Conservation (phyloP, 2,888 invertebrate species). For the Rhimphoctona megacephalus region DNA sequence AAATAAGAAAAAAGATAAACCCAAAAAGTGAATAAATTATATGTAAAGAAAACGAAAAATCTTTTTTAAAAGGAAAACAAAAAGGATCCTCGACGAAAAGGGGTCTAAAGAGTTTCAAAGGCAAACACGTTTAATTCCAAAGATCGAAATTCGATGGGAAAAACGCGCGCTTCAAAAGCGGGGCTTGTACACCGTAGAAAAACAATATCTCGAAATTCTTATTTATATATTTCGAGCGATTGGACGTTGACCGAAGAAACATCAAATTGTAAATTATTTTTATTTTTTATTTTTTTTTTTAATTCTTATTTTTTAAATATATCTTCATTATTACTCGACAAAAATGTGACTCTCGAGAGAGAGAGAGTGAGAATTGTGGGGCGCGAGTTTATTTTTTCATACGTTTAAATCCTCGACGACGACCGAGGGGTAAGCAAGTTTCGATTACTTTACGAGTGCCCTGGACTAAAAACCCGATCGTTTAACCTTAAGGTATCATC, state of each 20-base stretch:
- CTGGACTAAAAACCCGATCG: conserved; percentile 65
- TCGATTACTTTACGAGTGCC: conserved; percentile 81
- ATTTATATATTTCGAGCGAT: not conserved
- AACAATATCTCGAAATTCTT: conserved; percentile 9
- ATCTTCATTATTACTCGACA: conserved; percentile 16
- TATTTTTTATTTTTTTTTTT: not conserved
- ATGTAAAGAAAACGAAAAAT: conserved; percentile 4
- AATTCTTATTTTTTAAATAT: not conserved
- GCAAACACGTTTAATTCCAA: conserved; percentile 54
- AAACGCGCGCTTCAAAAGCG: not conserved
- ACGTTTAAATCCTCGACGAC: conserved; percentile 3
- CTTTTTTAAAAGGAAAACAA: not conserved
- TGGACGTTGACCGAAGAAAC: conserved; percentile 19
- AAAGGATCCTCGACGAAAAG: conserved; percentile 9
- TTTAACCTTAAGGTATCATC: conserved; percentile 58
- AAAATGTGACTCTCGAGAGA: conserved; percentile 12
- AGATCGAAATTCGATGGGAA: conserved; percentile 50
- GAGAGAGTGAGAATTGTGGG: not conserved
- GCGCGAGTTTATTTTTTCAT: conserved; percentile 52
- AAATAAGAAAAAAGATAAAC: conserved; percentile 62
- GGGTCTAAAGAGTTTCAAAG: conserved; percentile 58
- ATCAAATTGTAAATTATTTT: conserved; percentile 30
- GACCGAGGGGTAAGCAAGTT: conserved; percentile 51
- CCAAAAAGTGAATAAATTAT: conserved; percentile 28
- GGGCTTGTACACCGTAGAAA: not conserved